Percentiles rank a stretch among this genome's conserved stretches.
These are phyloP conservation scores for Oreochromis spilurus DNA, from an alignment of 2,113 vertebrate species.

Conservation along the genomic window DNA sequence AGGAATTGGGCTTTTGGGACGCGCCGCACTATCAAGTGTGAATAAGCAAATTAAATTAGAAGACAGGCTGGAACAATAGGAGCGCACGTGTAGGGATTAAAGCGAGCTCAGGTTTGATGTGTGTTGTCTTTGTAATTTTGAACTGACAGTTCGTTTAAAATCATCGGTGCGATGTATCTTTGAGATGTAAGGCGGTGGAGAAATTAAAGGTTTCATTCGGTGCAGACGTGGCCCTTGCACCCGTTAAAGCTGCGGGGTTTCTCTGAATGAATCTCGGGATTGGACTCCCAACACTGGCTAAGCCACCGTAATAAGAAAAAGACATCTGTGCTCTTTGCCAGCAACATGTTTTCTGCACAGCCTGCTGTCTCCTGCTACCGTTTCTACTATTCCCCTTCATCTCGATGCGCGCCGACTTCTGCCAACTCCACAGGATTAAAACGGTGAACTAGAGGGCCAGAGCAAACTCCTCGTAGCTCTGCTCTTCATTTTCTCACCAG, in stretches of 20 bases:
- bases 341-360: not conserved
- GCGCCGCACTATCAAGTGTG: not conserved
- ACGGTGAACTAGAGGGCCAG: not conserved
- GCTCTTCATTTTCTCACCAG: not conserved
- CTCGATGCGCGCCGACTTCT: not conserved
- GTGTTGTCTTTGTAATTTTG: not conserved
- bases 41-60: not conserved
- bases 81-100: not conserved
- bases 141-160: not conserved
- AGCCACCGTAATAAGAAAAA: not conserved
- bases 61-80: not conserved
- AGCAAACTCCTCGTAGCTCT: not conserved
- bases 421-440: constrained; percentile 1
- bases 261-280: constrained; percentile 1
- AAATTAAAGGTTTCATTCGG: not conserved
- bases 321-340: not conserved
- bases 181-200: not conserved
- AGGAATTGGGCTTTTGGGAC: not conserved
- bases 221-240: not conserved
- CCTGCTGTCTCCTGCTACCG: not conserved
- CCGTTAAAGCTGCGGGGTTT: not conserved
- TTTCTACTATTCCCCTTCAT: constrained; percentile 15
- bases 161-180: not conserved
- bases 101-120: not conserved
- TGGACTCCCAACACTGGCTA: not conserved